A percentile compares a stretch with the other conserved stretches of the same genome.
Evolutionary conservation across 1,140 invertebrate species (phyloP).

Genomic region (Conopomorpha cramerella): DNA sequence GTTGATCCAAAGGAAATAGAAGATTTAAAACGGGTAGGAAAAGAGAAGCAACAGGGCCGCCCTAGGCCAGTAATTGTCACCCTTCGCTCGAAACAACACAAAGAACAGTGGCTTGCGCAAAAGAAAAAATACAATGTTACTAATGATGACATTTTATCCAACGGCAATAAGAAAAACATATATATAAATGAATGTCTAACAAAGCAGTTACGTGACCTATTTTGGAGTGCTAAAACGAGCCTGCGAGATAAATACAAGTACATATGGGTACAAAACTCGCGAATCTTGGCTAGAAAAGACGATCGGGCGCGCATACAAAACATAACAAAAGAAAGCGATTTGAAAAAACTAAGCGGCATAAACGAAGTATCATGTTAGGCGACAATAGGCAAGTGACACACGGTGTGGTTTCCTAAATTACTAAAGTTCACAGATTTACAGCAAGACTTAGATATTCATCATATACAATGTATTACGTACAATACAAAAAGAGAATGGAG

Average conservation of each 20-base stretch:
- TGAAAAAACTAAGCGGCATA: background rate
- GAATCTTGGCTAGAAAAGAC: background rate
- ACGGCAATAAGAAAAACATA: background rate
- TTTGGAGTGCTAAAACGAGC: background rate
- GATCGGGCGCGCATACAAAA: background rate
- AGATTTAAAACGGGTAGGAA: background rate
- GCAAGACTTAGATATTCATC: no score
- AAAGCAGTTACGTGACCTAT: background rate
- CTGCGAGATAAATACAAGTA: background rate
- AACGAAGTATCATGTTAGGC: background rate
- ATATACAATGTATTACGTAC: no score
- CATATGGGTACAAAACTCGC: background rate
- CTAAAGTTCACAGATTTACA: no score
- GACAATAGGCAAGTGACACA: no score
- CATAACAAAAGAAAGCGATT: background rate
- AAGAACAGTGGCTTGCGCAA: background rate
- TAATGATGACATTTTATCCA: background rate
- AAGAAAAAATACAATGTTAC: background rate
- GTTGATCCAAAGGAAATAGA: background rate
- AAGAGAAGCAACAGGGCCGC: background rate
- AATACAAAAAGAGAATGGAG: background rate
- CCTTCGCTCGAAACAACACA: background rate
- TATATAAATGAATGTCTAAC: slow-evolving; percentile 1
- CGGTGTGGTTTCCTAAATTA: no score
- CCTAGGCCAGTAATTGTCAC: background rate